Evolutionary conservation across 2,113 vertebrate species (phyloP).

Genomic region (Lampris incognitus): DNA sequence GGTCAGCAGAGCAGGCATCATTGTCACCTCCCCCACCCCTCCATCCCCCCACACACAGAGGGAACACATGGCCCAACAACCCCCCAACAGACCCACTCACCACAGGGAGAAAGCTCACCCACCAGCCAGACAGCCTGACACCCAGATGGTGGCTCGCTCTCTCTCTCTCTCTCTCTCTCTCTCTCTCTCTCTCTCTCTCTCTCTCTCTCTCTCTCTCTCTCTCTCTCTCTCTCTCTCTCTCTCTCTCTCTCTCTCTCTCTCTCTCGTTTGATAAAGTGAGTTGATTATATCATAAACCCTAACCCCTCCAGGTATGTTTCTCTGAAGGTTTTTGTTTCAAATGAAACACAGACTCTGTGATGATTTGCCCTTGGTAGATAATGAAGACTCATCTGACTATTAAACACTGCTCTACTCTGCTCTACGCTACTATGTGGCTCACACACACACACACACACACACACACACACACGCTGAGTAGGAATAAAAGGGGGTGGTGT

Average conservation of each 20-base stretch:
- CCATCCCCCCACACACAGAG: conserved; percentile 29
- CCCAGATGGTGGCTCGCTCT: conserved; percentile 63
- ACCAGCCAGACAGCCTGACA: conserved; percentile 66
- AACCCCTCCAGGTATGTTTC: too few species aligned
- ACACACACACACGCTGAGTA: neutral
- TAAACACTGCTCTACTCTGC: neutral
- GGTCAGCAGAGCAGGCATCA: conserved; percentile 69
- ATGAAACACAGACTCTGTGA: neutral
- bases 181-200: too few species aligned
- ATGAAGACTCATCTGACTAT: neutral
- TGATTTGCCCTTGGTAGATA: neutral
- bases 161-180: neutral
- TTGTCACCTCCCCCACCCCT: conserved; percentile 71
- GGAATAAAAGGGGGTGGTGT: neutral
- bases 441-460: neutral
- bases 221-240: too few species aligned
- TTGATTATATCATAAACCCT: too few species aligned
- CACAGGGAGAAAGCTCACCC: conserved; percentile 56
- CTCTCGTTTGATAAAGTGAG: too few species aligned
- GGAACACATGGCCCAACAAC: conserved; percentile 69
- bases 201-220: too few species aligned
- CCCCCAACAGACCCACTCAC: conserved; percentile 61
- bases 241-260: too few species aligned
- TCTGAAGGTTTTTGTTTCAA: too few species aligned
- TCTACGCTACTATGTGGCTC: neutral